phyloP scores from a whole-genome alignment of 2,888 invertebrate species.

The Cacoxenus indagator region DNA sequence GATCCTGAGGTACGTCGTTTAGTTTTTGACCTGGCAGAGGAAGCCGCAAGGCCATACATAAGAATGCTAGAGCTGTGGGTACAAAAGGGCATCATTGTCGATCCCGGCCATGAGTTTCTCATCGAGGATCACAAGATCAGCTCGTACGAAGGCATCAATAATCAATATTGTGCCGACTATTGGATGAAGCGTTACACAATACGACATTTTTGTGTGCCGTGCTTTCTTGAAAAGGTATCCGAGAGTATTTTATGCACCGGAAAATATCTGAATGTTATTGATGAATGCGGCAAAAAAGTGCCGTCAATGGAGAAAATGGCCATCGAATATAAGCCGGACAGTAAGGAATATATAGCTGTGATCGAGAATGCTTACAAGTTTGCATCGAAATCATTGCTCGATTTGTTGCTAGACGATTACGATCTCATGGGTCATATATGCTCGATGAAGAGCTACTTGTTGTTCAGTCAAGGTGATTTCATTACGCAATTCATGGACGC shows the following conservation, averaged over 20 bases:
- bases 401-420: conserved; percentile 90
- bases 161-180: conserved; percentile 92
- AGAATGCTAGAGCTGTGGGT: conserved; percentile 94
- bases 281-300: conserved; percentile 86
- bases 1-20: conserved; percentile 83
- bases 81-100: conserved; percentile 91
- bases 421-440: conserved; percentile 90
- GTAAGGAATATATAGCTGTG: conserved; percentile 77
- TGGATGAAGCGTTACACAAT: conserved; percentile 91
- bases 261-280: conserved; percentile 96
- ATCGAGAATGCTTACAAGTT: conserved; percentile 93
- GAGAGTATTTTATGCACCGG: conserved; percentile 94
- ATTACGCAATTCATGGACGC: conserved; percentile 97
- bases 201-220: conserved; percentile 85
- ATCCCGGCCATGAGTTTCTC: conserved; percentile 92
- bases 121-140: conserved; percentile 91
- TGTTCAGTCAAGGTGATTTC: conserved; percentile 93
- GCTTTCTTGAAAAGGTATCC: conserved; percentile 86
- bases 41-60: conserved; percentile 92
- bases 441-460: conserved; percentile 88
- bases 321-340: conserved; percentile 74
- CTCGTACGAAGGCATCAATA: conserved; percentile 84
- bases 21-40: conserved; percentile 85
- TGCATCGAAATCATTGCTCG: conserved; percentile 89
- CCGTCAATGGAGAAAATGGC: conserved; percentile 73